These are phyloP conservation scores for Scaeva pyrastri DNA, from an alignment of 2,888 invertebrate genomes.

Conservation along the genomic window DNA sequence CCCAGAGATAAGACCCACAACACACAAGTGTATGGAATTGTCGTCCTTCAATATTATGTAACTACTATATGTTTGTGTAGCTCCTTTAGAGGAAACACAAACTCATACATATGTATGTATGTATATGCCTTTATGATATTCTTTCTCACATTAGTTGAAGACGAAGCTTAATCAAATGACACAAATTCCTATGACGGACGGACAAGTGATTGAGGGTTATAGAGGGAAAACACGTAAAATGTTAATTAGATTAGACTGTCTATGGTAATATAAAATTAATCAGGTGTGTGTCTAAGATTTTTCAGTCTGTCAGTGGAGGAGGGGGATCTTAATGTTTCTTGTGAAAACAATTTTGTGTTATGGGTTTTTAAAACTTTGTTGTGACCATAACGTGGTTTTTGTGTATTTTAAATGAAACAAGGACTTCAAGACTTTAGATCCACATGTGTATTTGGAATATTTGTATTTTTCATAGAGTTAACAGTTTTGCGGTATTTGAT, in stretches of 20 bases:
- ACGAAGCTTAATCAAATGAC: slow-evolving; percentile 50
- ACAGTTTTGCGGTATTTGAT: too few species aligned
- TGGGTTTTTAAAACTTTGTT: too few species aligned
- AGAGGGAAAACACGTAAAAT: slow-evolving; percentile 44
- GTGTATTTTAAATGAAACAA: too few species aligned
- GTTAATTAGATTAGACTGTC: slow-evolving; percentile 75
- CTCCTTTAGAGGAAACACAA: too few species aligned
- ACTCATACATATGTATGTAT: slow-evolving; percentile 19
- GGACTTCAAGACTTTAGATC: too few species aligned
- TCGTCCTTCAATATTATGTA: too few species aligned
- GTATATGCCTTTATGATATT: slow-evolving; percentile 60
- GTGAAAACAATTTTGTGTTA: too few species aligned
- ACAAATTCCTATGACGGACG: not conserved
- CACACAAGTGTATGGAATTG: slow-evolving; percentile 63
- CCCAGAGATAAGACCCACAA: slow-evolving; percentile 37
- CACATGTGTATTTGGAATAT: too few species aligned
- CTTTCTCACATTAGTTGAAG: slow-evolving; percentile 5
- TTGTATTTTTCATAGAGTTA: too few species aligned
- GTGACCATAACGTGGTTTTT: too few species aligned
- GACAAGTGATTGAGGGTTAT: not conserved
- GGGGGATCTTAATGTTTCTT: not conserved
- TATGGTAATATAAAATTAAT: not conserved
- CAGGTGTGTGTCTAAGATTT: not conserved
- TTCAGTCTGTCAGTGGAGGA: not conserved
- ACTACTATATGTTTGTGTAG: too few species aligned